Conservation (phyloP, 2,113 vertebrate genomes). For the Symphodus melops region DNA sequence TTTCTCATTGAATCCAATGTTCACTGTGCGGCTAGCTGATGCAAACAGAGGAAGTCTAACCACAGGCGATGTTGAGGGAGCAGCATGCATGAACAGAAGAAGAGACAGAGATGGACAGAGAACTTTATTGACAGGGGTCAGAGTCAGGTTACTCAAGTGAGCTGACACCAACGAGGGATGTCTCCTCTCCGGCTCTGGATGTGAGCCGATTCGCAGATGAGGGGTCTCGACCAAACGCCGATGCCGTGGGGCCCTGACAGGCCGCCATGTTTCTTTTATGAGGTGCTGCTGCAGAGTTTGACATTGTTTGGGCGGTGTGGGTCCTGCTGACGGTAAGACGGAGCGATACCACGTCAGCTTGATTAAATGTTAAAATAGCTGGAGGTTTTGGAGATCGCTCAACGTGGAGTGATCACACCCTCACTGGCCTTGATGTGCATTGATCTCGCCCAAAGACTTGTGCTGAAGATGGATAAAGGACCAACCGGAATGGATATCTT, state of each 20-base stretch:
- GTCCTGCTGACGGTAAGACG: conserved; percentile 34
- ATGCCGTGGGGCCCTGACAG: conserved; percentile 5
- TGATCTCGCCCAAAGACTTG: conserved; percentile 29
- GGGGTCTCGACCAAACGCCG: conserved; percentile 19
- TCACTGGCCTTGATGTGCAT: neutral
- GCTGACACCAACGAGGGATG: conserved; percentile 5
- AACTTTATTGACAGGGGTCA: conserved; percentile 19
- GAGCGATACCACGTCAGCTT: conserved; percentile 21
- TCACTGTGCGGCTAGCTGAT: neutral
- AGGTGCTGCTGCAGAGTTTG: conserved; percentile 45
- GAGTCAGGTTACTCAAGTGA: conserved; percentile 33
- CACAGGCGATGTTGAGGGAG: conserved; percentile 6
- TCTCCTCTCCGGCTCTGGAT: conserved; percentile 9
- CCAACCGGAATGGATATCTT: neutral
- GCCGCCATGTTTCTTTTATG: conserved; percentile 55
- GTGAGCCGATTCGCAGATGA: conserved; percentile 27
- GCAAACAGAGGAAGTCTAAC: conserved; percentile 18
- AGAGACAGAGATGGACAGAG: neutral
- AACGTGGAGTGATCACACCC: conserved; percentile 1
- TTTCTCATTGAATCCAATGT: neutral
- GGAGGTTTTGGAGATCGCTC: conserved; percentile 35
- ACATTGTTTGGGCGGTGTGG: conserved; percentile 42
- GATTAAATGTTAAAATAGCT: conserved; percentile 61
- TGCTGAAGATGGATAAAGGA: conserved; percentile 16
- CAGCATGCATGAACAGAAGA: neutral